Evolutionary conservation across 2,113 vertebrate species (phyloP).

Genomic region (Ailuropoda melanoleuca): DNA sequence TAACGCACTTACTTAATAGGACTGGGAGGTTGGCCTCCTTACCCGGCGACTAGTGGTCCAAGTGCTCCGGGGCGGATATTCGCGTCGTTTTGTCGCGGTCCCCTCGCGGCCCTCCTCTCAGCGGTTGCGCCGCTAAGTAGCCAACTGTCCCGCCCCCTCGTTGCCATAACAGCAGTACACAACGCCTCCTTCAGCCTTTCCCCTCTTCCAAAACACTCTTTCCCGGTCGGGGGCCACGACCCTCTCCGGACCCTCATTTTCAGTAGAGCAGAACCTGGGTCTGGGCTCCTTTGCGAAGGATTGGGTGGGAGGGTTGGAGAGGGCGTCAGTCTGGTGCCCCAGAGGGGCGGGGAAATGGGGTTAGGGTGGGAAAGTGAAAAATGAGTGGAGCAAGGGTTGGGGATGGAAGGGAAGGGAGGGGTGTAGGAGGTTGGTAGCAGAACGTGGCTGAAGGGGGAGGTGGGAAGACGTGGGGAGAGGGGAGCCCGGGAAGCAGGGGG

Average conservation of each 20-base stretch:
- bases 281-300: background rate
- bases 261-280: slow-evolving; percentile 16
- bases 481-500: background rate
- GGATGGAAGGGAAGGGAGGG: background rate
- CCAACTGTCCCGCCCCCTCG: background rate
- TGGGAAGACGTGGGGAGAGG: background rate
- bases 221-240: background rate
- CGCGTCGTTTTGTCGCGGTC: background rate
- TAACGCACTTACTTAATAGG: background rate
- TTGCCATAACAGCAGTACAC: slow-evolving; percentile 62
- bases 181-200: background rate
- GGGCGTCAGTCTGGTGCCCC: background rate
- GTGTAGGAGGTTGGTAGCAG: background rate
- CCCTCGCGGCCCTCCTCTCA: background rate
- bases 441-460: background rate
- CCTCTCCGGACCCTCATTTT: background rate
- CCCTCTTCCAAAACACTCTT: background rate
- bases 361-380: background rate
- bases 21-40: background rate
- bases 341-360: background rate
- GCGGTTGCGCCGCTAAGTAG: background rate
- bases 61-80: background rate
- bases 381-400: background rate
- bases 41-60: background rate
- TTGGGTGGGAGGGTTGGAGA: background rate